Conservation (phyloP, 2,113 vertebrate species). For the Salvelinus namaycush region DNA sequence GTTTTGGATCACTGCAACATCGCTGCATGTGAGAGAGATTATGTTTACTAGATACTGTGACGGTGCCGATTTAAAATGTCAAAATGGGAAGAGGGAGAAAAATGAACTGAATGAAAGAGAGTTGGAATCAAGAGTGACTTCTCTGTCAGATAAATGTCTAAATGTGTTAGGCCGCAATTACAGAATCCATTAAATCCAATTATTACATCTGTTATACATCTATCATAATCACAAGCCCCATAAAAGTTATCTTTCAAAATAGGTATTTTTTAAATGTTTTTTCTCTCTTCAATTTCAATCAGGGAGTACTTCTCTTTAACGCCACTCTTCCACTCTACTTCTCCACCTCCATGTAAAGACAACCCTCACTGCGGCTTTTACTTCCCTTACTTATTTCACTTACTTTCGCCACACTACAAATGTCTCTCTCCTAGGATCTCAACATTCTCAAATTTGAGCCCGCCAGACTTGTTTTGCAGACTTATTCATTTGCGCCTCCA, state of each 20-base stretch:
- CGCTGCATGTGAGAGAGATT: background rate
- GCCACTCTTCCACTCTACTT: background rate
- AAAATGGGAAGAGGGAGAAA: background rate
- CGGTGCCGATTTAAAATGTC: background rate
- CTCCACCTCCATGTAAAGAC: background rate
- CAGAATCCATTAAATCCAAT: too few species aligned
- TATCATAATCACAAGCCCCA: too few species aligned
- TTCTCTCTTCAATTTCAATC: background rate
- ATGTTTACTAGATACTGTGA: conserved; percentile 1
- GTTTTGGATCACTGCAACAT: conserved; percentile 10
- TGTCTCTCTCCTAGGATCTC: background rate
- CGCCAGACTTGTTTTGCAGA: too few species aligned
- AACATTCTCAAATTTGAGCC: background rate
- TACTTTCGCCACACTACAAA: background rate
- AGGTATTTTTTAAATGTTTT: too few species aligned
- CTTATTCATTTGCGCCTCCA: background rate
- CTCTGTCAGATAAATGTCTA: too few species aligned
- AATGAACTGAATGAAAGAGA: too few species aligned
- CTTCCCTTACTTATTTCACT: too few species aligned
- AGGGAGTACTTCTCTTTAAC: background rate
- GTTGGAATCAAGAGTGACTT: too few species aligned
- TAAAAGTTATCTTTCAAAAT: too few species aligned
- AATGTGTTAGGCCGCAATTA: too few species aligned
- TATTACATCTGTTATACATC: too few species aligned
- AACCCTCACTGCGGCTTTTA: too few species aligned